phyloP scores from a whole-genome alignment of 2,113 vertebrate species.

The human region GRCh38 chr2:46335001-46335500 shows the following conservation, averaged over 20 bases:
- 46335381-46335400: background rate
- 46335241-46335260: background rate
- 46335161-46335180: conserved; percentile 14
- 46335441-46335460: conserved; percentile 57
- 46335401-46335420: background rate
- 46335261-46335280: background rate
- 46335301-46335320: conserved; percentile 29
- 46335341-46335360: background rate
- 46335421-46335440: background rate
- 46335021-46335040: background rate
- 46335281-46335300: conserved; percentile 42
- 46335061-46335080: background rate
- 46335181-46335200: background rate
- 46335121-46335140: background rate
- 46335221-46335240: background rate
- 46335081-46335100: background rate
- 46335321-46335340: background rate
- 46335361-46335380: background rate
- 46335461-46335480: conserved; percentile 58
- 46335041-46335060: background rate
- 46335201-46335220: conserved; percentile 32
- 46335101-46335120: background rate
- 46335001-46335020: background rate
- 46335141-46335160: background rate
- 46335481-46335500: conserved; percentile 43